Percentiles rank a stretch among this genome's conserved stretches.
phyloP scores from a whole-genome alignment of 2,888 invertebrate species.

The Agrilus cyanescens region DNA sequence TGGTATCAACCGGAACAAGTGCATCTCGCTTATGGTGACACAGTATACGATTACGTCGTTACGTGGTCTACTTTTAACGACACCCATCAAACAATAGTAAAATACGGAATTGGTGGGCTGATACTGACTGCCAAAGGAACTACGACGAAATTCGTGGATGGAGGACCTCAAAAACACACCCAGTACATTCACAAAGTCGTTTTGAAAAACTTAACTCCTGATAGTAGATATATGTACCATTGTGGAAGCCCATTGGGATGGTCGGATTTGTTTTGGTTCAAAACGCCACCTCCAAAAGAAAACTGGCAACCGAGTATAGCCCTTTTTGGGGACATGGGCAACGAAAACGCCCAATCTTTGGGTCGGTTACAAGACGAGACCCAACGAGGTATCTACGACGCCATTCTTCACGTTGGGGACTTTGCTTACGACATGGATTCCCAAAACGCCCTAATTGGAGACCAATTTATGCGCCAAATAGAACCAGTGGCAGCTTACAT shows the following conservation, averaged over 20 bases:
- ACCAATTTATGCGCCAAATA: conserved; percentile 87
- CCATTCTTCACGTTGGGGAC: conserved; percentile 85
- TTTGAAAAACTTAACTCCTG: conserved; percentile 47
- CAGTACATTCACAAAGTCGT: conserved; percentile 72
- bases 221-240: conserved; percentile 61
- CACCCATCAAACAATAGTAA: conserved; percentile 54
- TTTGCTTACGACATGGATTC: conserved; percentile 90
- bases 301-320: conserved; percentile 73
- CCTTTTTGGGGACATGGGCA: conserved; percentile 91
- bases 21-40: conserved; percentile 54
- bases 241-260: conserved; percentile 70
- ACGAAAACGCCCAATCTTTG: conserved; percentile 79
- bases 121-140: conserved; percentile 43
- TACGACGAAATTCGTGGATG: conserved; percentile 58
- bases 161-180: conserved; percentile 47
- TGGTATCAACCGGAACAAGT: conserved; percentile 56
- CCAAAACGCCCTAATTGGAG: conserved; percentile 71
- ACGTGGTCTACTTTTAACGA: conserved; percentile 73
- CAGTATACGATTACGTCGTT: conserved; percentile 56
- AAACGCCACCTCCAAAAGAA: conserved; percentile 51
- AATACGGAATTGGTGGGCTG: conserved; percentile 58
- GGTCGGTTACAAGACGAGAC: conserved; percentile 74
- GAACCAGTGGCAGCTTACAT: conserved; percentile 79
- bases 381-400: conserved; percentile 68
- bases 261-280: conserved; percentile 70